phyloP scores from a whole-genome alignment of 2,113 vertebrate genomes.

The Siniperca chuatsi region DNA sequence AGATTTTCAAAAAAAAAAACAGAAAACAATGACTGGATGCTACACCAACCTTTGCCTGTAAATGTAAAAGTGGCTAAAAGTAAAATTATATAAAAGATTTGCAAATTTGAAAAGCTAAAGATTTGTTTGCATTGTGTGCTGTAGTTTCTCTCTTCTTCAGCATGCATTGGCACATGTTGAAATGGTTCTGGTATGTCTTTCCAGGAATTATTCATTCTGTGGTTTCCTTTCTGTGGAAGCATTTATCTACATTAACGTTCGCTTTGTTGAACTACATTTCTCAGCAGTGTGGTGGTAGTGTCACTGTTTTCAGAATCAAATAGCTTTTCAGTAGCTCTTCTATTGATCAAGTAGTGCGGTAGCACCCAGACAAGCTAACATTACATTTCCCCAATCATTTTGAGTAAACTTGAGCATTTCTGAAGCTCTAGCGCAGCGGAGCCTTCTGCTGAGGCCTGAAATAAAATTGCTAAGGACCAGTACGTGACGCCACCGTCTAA shows the following conservation, averaged over 20 bases:
- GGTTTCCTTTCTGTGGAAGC: constrained; percentile 5
- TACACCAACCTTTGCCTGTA: not conserved
- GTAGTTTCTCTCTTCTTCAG: not conserved
- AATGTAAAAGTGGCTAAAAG: not conserved
- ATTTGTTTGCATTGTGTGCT: not conserved
- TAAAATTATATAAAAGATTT: not conserved
- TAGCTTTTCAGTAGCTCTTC: too few relatives aligned
- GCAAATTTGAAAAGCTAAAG: not conserved
- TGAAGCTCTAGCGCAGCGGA: too few relatives aligned
- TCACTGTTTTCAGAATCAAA: too few relatives aligned
- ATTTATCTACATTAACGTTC: constrained; percentile 5
- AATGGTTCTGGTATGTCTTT: not conserved
- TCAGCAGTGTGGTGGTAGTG: too few relatives aligned
- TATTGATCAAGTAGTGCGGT: too few relatives aligned
- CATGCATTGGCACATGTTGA: not conserved
- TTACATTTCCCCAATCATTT: too few relatives aligned
- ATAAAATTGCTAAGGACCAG: too few relatives aligned
- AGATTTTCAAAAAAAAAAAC: constrained; percentile 3
- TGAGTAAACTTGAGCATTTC: too few relatives aligned
- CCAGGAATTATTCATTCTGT: not conserved
- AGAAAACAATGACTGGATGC: not conserved
- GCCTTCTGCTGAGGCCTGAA: too few relatives aligned
- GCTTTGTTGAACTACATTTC: not conserved
- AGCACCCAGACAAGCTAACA: too few relatives aligned
- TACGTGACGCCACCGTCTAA: too few relatives aligned